A percentile compares a stretch with the other conserved stretches of the same genome.
phyloP scores from a whole-genome alignment of 2,113 vertebrate genomes.

The Crotalus horridus region DNA sequence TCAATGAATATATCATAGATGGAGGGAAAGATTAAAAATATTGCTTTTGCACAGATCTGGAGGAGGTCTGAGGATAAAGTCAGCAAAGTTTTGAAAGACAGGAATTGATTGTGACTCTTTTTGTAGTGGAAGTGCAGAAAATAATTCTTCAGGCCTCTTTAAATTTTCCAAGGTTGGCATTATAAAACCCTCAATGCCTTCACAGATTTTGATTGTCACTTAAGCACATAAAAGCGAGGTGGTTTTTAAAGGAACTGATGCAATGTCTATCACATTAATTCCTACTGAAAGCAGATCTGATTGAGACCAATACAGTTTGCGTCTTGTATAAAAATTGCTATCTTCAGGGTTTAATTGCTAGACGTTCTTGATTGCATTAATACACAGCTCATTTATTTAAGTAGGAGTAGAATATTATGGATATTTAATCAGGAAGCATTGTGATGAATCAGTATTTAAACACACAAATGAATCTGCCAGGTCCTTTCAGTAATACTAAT shows the following conservation, averaged over 20 bases:
- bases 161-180: background rate
- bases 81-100: background rate
- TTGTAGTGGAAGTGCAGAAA: background rate
- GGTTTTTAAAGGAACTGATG: constrained; percentile 7
- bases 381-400: constrained; percentile 19
- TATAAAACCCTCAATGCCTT: background rate
- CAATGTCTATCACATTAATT: background rate
- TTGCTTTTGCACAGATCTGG: background rate
- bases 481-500: background rate
- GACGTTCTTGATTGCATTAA: constrained; percentile 23
- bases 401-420: background rate
- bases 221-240: background rate
- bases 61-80: background rate
- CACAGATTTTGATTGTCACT: background rate
- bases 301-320: constrained; percentile 4
- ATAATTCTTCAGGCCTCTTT: background rate
- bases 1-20: background rate
- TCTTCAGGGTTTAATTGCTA: constrained; percentile 13
- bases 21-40: background rate
- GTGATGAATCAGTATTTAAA: constrained; percentile 25
- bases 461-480: background rate
- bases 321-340: background rate
- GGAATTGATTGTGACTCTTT: background rate
- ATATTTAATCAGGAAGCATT: constrained; percentile 26
- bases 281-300: background rate